Conservation (phyloP, 2,797 vertebrate species). For the Siniperca obscura region DNA sequence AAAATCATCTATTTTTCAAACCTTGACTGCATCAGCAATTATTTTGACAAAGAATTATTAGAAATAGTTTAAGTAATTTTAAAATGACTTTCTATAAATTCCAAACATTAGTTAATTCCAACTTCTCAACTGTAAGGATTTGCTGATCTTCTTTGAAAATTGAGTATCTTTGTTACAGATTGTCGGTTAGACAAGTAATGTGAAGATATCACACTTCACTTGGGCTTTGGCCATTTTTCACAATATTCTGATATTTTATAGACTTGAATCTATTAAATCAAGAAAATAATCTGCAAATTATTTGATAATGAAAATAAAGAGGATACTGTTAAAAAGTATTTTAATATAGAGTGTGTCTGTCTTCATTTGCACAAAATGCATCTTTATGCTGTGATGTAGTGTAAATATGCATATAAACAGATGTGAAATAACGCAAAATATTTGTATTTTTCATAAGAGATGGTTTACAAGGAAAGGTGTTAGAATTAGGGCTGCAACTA, state of each 20-base stretch:
- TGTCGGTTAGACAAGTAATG: neutral
- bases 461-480: neutral
- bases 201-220: neutral
- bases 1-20: neutral
- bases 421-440: neutral
- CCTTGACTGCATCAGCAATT: neutral
- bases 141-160: neutral
- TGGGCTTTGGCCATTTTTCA: neutral
- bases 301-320: no score
- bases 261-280: neutral
- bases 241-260: no score
- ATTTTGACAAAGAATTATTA: neutral
- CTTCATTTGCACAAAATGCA: neutral
- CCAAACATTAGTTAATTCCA: neutral
- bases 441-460: neutral
- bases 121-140: neutral
- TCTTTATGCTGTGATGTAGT: neutral
- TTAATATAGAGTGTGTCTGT: no score
- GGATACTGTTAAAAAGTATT: no score
- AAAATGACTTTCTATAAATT: no score
- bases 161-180: neutral
- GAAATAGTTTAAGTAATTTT: neutral
- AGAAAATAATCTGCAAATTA: neutral
- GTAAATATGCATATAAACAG: neutral
- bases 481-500: neutral